A percentile compares a stretch with the other conserved stretches of the same genome.
phyloP scores from a whole-genome alignment of 2,888 invertebrate species.

The Tineola bisselliella region DNA sequence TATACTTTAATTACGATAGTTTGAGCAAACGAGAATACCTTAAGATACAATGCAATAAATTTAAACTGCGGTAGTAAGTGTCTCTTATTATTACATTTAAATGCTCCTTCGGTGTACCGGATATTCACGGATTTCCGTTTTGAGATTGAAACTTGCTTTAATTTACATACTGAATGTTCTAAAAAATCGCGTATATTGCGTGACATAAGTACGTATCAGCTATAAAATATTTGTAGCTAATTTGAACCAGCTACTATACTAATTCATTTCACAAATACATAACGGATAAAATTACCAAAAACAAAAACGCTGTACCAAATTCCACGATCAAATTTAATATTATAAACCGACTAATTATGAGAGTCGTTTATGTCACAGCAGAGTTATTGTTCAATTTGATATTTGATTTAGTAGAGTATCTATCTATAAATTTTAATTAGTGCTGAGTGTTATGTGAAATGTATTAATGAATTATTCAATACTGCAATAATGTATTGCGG shows the following conservation, averaged over 20 bases:
- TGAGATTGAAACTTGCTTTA: neutral
- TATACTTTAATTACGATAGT: conserved; percentile 7
- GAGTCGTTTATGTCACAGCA: too few relatives aligned
- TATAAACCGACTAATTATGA: too few relatives aligned
- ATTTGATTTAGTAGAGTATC: neutral
- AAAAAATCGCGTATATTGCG: too few relatives aligned
- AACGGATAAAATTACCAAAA: too few relatives aligned
- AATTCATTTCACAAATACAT: too few relatives aligned
- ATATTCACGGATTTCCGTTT: neutral
- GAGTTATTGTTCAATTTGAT: neutral
- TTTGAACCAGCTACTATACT: too few relatives aligned
- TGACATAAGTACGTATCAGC: too few relatives aligned
- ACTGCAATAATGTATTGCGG: neutral
- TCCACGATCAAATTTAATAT: too few relatives aligned
- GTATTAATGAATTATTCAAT: neutral
- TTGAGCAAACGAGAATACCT: conserved; percentile 8
- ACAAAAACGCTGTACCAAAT: too few relatives aligned
- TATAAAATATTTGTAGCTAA: too few relatives aligned
- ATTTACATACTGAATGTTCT: too few relatives aligned
- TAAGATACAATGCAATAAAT: conserved; percentile 7
- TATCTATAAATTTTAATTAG: neutral
- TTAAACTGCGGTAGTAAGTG: conserved; percentile 3
- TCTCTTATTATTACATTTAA: neutral
- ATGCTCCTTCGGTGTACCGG: neutral
- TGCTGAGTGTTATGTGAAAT: neutral